A percentile compares a stretch with the other conserved stretches of the same genome.
Evolutionary conservation across 1,140 invertebrate species (phyloP).

Genomic region (Drosophila rhopaloa): DNA sequence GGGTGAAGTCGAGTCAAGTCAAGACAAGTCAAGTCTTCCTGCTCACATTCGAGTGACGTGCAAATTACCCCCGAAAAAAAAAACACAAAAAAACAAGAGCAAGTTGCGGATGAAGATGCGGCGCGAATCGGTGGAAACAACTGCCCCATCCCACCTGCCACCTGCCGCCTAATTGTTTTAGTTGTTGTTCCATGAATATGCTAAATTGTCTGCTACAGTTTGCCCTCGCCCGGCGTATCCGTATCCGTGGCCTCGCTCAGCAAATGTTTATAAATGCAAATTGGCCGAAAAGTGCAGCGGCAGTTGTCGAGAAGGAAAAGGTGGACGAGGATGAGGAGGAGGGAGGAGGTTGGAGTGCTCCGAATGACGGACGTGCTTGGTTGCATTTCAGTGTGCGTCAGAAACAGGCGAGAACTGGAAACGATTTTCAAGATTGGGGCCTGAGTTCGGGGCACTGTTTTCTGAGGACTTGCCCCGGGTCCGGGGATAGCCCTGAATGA

Average conservation of each 20-base stretch:
- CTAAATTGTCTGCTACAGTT: slow-evolving; percentile 73
- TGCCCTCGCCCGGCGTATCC: slow-evolving; percentile 32
- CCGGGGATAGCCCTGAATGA: slow-evolving; percentile 36
- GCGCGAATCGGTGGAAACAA: slow-evolving; percentile 17
- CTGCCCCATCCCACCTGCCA: slow-evolving; percentile 46
- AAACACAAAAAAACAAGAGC: neutral
- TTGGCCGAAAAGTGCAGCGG: slow-evolving; percentile 76
- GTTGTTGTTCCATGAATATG: slow-evolving; percentile 81
- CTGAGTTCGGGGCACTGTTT: neutral
- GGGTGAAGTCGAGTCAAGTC: slow-evolving; percentile 29
- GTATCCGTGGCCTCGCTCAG: slow-evolving; percentile 37
- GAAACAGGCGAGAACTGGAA: slow-evolving; percentile 20
- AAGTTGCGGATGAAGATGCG: slow-evolving; percentile 24
- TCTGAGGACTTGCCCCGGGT: slow-evolving; percentile 20
- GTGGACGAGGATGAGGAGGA: neutral
- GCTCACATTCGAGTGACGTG: slow-evolving; percentile 74
- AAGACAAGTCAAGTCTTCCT: slow-evolving; percentile 62
- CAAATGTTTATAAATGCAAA: slow-evolving; percentile 82
- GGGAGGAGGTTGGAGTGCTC: slow-evolving; percentile 13
- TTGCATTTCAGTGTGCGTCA: slow-evolving; percentile 49
- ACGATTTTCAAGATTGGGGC: neutral
- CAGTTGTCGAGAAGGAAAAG: slow-evolving; percentile 31
- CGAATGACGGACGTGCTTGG: slow-evolving; percentile 51
- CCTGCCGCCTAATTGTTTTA: slow-evolving; percentile 75
- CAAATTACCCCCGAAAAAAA: slow-evolving; percentile 64